Base-by-base conservation (phyloP, 1,140 invertebrate genomes). In the Oscheius sp. region DNA sequence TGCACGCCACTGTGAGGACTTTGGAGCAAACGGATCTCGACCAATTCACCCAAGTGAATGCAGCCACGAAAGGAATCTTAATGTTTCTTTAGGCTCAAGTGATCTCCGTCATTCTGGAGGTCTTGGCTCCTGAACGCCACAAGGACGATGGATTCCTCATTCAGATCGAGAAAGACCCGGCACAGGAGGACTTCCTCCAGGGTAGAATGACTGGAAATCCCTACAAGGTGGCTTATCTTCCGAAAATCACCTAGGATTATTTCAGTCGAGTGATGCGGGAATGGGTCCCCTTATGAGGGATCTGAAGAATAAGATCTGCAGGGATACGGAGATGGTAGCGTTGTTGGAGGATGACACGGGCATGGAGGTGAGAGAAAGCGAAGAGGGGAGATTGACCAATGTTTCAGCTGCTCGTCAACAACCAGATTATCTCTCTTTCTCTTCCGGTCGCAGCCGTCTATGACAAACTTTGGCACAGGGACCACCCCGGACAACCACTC, bases 271-370 rank as follows among this genome's bases (percentile, higher is more conserved):
- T 52, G 95, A 97, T 83, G 90, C 91, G 23, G 94, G 94, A 15
- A 88, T 98, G 77, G 95, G 95, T 1, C 95, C 95, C 0, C 86
- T 97, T 0, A 98, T 99, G 95, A 88, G 95, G 45, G 94, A 98
- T 84, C 92, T 98, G 0, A 99, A 99, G 85, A 98, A 98, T 85
- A 97, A 97, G 85, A 95, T 96, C 74, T 96, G 94, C 82, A 91
- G 92, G 79, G 95, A 98, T 87, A 98, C 95, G 86, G 95, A 99
- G 82, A 86, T 98, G 45, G 93, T 98, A 0, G 94, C 95, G 1
- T 85, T 99, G 20, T 85, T 97, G 0, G 95, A 98, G 85, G 95
- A 98, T 85, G 95, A 98, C 84, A 97, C 94, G 80, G 95, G 95
- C 58, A 97, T 99, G 94, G 95, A 98, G n/a, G n/a, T n/a, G n/a